Conservation (phyloP, 2,888 invertebrate genomes). For the Siphlonurus alternatus region DNA sequence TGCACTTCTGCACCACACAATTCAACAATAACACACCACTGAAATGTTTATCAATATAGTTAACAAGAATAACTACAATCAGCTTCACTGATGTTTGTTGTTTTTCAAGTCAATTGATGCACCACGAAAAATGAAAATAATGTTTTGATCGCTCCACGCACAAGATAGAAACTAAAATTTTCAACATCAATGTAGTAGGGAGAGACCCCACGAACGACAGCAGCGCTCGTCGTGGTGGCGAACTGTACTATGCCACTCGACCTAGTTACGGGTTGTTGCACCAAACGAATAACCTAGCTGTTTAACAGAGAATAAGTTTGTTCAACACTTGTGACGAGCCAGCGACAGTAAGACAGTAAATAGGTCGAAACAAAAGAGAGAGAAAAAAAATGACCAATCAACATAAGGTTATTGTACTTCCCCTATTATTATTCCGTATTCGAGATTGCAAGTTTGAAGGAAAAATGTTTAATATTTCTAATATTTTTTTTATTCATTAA, state of each 20-base stretch:
- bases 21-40: neutral
- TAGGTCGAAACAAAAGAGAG: neutral
- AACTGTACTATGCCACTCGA: neutral
- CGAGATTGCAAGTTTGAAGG: no score
- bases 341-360: neutral
- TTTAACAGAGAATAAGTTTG: neutral
- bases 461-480: no score
- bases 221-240: neutral
- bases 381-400: neutral
- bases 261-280: constrained; percentile 1
- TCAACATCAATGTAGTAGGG: neutral
- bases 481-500: no score
- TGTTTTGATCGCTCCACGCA: neutral
- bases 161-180: neutral
- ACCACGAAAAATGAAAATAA: neutral
- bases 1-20: neutral
- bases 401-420: neutral
- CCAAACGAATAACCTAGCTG: neutral
- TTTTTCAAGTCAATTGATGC: neutral
- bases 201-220: neutral
- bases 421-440: no score
- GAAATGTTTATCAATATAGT: neutral
- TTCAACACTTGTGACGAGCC: neutral
- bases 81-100: neutral
- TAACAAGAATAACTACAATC: neutral